These are phyloP conservation scores for Ceyx cyanopectus DNA, from an alignment of 2,113 vertebrate species.

Conservation along the genomic window DNA sequence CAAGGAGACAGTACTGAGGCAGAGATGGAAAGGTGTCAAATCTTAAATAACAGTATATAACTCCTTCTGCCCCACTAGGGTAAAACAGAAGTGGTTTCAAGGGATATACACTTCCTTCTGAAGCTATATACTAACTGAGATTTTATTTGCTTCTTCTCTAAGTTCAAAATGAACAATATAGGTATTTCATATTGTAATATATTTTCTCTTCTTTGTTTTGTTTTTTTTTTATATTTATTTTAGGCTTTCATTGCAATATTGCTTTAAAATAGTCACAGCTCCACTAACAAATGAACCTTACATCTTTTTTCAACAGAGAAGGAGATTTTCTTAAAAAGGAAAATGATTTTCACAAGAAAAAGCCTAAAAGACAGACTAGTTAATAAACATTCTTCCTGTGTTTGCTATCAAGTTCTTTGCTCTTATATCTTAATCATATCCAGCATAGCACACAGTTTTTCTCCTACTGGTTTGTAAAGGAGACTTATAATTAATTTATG, in stretches of 20 bases:
- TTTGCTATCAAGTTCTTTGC: slow-evolving; percentile 5
- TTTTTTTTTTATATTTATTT: neutral
- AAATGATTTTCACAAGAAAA: neutral
- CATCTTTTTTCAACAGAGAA: neutral
- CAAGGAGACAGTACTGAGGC: neutral
- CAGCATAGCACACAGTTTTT: neutral
- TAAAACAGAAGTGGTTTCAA: neutral
- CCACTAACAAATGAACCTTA: neutral
- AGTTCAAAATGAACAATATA: neutral
- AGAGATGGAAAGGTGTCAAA: neutral
- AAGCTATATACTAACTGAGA: neutral
- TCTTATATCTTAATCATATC: slow-evolving; percentile 22
- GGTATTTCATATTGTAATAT: neutral
- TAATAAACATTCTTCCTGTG: neutral
- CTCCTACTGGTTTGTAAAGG: slow-evolving; percentile 30
- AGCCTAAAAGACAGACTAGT: neutral
- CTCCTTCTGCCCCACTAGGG: neutral
- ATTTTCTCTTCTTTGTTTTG: neutral
- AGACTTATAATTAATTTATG: slow-evolving; percentile 63
- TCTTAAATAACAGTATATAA: neutral
- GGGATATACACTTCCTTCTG: neutral
- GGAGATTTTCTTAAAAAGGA: neutral
- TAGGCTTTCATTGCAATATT: neutral
- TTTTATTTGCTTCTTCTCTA: neutral
- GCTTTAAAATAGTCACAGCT: neutral